phyloP scores from a whole-genome alignment of 2,113 vertebrate species.

The Jaculus jaculus region DNA sequence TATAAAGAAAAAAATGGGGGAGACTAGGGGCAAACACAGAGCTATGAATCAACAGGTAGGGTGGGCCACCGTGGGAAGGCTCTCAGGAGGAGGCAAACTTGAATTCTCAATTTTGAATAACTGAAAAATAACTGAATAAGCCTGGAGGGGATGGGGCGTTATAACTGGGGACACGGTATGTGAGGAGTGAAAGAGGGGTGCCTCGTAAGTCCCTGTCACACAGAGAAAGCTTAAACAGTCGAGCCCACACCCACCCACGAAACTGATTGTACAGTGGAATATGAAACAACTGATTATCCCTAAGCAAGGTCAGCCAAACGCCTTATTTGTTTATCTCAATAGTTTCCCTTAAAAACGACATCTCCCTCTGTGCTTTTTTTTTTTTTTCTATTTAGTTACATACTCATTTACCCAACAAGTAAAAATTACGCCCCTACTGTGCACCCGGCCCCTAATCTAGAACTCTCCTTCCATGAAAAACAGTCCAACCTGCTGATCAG shows the following conservation, averaged over 20 bases:
- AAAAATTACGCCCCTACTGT: conserved; percentile 57
- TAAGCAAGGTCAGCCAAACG: conserved; percentile 51
- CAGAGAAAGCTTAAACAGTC: conserved; percentile 30
- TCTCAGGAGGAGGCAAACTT: conserved; percentile 7
- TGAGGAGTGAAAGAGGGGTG: not conserved
- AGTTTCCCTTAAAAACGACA: conserved; percentile 40
- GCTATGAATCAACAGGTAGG: not conserved
- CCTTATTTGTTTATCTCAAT: conserved; percentile 66
- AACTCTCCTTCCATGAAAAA: conserved; percentile 10
- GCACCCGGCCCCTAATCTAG: conserved; percentile 1
- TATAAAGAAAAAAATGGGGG: not conserved
- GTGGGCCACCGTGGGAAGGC: not conserved
- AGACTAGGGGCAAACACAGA: not conserved
- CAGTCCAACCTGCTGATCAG: conserved; percentile 36
- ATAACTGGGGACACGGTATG: not conserved
- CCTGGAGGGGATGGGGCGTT: not conserved
- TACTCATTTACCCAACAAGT: conserved; percentile 49
- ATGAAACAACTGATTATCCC: conserved; percentile 44
- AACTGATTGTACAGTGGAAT: conserved; percentile 2
- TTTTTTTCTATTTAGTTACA: conserved; percentile 59
- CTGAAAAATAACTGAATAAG: conserved; percentile 28
- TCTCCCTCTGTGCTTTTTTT: conserved; percentile 11
- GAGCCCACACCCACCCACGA: not conserved
- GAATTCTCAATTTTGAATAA: not conserved
- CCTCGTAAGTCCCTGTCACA: not conserved